Evolutionary conservation across 2,888 invertebrate genomes (phyloP), one percentile per base, ranked within the genome.

Genomic region (Orthosia cruda): DNA sequence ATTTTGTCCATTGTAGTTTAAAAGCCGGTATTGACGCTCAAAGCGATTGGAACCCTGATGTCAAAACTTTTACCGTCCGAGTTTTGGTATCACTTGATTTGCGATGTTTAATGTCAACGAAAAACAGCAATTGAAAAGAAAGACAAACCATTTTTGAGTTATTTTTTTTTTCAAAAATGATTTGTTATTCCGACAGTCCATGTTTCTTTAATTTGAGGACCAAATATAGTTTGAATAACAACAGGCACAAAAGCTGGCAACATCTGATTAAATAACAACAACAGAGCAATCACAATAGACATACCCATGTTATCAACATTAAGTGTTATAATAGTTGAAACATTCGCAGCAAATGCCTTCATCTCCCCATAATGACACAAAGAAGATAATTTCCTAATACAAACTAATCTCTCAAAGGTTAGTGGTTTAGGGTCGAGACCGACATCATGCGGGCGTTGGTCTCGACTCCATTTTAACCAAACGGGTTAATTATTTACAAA

Each of bases 371-470:
- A 80, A 75, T 74, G 83, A 76, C 69, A 86, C 81, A 80, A 88
- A 88, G 85, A 87, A 89, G 82, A 85, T 88, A 84, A 89, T 89
- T 88, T 82, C 76, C 84, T 85, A 88, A 86, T 88, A 89, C 86
- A 84, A 88, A 89, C 88, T 90, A 90, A 91, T 91, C 89, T 90
- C 89, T 86, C 88, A 90, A 90, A 90, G 90, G 89, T 87, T 83
- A 81, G 86, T 73, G 90, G 89, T 87, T 89, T 81, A 89, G 84
- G 87, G 85, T 82, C 72, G 77, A 71, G 83, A 87, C 84, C 83
- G 67, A 86, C 85, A 88, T 87, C 87, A 91, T 91, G 89, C 91
- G 91, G 91, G 91, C 86, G 71, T 84, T 74, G 87, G 83, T 83
- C 87, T 87, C 80, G 66, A 73, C 79, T 81, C 84, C 81, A 83